Conservation (phyloP, 2,113 vertebrate species). For the Corapipo altera region DNA sequence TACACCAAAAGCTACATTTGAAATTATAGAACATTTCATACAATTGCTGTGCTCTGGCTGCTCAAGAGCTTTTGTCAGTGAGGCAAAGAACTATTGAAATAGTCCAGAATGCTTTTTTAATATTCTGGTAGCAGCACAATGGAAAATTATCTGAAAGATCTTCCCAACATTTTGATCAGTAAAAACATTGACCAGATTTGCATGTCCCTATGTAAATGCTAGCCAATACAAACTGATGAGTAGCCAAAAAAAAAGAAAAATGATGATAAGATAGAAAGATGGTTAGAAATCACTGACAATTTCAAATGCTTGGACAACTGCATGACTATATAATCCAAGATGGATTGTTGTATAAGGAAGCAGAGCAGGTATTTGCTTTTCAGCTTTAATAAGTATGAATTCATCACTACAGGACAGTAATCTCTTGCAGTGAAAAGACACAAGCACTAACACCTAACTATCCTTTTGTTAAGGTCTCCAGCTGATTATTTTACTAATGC, state of each 20-base stretch:
- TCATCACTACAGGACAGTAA: not conserved
- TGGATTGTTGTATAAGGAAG: not conserved
- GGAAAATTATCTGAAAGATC: constrained; percentile 7
- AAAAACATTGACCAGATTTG: not conserved
- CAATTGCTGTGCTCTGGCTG: constrained; percentile 14
- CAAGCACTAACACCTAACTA: not conserved
- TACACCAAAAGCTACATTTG: not conserved
- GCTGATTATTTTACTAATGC: not conserved
- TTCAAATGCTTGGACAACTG: not conserved
- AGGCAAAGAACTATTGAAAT: not conserved
- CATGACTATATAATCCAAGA: not conserved
- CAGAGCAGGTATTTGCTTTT: not conserved
- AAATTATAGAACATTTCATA: not conserved
- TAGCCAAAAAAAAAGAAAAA: not conserved
- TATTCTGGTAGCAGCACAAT: not conserved
- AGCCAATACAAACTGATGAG: not conserved
- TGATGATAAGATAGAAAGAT: not conserved
- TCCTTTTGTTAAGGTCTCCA: not conserved
- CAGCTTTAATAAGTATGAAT: not conserved
- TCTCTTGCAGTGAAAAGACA: not conserved
- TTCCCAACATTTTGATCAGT: not conserved
- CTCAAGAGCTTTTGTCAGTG: not conserved
- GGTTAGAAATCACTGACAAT: not conserved
- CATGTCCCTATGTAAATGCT: not conserved
- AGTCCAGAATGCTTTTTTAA: not conserved